A percentile compares a stretch with the other conserved stretches of the same genome.
Evolutionary conservation across 1,140 invertebrate species (phyloP).

Genomic region (Berghia stephanieae): DNA sequence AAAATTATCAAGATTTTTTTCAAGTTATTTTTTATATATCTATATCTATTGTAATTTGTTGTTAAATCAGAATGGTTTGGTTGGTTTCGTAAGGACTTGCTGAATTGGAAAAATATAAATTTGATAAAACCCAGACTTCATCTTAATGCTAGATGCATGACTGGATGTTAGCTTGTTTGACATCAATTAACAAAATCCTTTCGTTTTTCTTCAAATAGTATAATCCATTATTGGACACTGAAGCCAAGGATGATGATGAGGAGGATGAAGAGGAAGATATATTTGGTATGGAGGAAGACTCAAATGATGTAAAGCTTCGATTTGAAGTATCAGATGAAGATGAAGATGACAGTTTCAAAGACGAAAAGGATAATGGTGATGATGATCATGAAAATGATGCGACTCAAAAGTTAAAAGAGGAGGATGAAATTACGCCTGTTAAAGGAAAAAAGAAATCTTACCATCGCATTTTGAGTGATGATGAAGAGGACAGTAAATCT

Average conservation of each 20-base stretch:
- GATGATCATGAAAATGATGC: slow-evolving; percentile 13
- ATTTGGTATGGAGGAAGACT: not conserved
- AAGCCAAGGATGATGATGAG: slow-evolving; percentile 23
- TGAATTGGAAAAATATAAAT: too few relatives aligned
- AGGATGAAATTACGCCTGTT: not conserved
- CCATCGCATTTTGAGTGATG: too few relatives aligned
- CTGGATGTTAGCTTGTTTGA: too few relatives aligned
- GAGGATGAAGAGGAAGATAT: not conserved
- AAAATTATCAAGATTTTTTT: too few relatives aligned
- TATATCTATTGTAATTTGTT: too few relatives aligned
- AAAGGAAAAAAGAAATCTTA: not conserved
- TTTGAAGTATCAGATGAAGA: slow-evolving; percentile 28
- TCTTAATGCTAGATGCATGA: too few relatives aligned
- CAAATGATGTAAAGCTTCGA: slow-evolving; percentile 18
- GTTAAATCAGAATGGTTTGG: too few relatives aligned
- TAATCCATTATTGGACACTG: slow-evolving; percentile 20
- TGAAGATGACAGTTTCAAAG: not conserved
- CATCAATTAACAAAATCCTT: not conserved
- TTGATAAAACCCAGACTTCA: too few relatives aligned
- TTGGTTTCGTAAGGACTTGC: too few relatives aligned
- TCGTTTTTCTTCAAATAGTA: slow-evolving; percentile 9
- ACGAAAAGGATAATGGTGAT: slow-evolving; percentile 8
- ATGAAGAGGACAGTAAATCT: too few relatives aligned
- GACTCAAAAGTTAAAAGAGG: not conserved
- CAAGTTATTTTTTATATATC: too few relatives aligned